Conservation (phyloP, 2,888 invertebrate genomes). For the Eutolmus rufibarbis region DNA sequence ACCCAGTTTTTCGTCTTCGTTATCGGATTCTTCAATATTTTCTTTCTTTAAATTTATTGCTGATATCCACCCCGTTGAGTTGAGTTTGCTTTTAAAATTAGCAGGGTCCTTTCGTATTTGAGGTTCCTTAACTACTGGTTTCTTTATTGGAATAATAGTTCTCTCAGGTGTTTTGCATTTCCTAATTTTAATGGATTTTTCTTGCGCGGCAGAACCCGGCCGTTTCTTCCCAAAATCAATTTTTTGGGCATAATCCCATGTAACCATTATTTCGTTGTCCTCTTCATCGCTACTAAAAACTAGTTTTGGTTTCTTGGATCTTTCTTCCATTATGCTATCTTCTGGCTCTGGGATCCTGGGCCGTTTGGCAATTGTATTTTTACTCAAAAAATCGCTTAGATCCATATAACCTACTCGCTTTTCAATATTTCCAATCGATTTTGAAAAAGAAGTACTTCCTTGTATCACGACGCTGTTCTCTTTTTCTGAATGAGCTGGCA, state of each 20-base stretch:
- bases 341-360: not conserved
- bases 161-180: not conserved
- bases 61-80: conserved; percentile 55
- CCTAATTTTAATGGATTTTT: not conserved
- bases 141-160: not conserved
- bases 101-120: conserved; percentile 25
- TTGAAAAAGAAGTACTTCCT: not conserved
- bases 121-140: not conserved
- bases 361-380: conserved; percentile 22
- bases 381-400: conserved; percentile 40
- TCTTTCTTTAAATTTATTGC: conserved; percentile 53
- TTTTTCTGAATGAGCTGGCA: not conserved
- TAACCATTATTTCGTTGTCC: conserved; percentile 41
- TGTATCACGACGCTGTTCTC: not conserved
- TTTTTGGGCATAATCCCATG: not conserved
- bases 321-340: not conserved
- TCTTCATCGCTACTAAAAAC: conserved; percentile 38
- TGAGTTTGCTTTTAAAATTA: not conserved
- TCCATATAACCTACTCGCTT: not conserved
- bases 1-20: conserved; percentile 46
- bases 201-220: not conserved
- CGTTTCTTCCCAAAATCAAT: not conserved
- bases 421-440: not conserved
- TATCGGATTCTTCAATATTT: conserved; percentile 45
- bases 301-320: not conserved